Evolutionary conservation across 2,797 vertebrate species (phyloP).

Genomic region (Malurus leucopterus): DNA sequence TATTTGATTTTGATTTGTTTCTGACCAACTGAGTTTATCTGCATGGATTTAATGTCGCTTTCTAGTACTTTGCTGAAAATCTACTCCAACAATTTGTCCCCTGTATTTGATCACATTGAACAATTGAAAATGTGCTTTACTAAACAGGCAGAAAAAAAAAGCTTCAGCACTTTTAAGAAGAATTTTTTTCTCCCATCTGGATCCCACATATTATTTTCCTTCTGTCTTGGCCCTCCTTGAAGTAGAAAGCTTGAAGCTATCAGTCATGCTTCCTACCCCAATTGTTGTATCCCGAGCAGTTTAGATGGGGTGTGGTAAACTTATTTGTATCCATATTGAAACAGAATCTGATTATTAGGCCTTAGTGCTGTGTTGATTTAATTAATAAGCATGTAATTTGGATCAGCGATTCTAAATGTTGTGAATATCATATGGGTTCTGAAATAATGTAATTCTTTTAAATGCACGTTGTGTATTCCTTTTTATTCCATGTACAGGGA

Average conservation of each 20-base stretch:
- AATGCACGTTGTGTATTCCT: neutral
- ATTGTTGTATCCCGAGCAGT: neutral
- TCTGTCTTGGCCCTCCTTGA: neutral
- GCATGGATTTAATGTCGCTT: neutral
- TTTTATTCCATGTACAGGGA: slow-evolving; percentile 72
- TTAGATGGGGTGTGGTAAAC: neutral
- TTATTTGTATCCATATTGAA: neutral
- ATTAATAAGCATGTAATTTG: neutral
- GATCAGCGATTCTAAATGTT: neutral
- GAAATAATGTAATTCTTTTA: neutral
- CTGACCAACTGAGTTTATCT: neutral
- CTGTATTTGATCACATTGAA: neutral
- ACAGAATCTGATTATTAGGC: neutral
- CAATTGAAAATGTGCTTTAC: neutral
- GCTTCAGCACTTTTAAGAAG: neutral
- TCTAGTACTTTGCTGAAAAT: neutral
- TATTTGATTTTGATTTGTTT: neutral
- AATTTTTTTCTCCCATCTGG: neutral
- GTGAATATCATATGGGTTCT: neutral
- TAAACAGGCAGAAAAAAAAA: neutral
- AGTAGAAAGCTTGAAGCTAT: neutral
- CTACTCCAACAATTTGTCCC: neutral
- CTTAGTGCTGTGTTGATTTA: neutral
- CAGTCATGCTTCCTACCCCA: neutral
- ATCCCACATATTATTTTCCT: neutral